These are phyloP conservation scores for Temnothorax ravouxi DNA, from an alignment of 2,888 invertebrate species.

Conservation along the genomic window DNA sequence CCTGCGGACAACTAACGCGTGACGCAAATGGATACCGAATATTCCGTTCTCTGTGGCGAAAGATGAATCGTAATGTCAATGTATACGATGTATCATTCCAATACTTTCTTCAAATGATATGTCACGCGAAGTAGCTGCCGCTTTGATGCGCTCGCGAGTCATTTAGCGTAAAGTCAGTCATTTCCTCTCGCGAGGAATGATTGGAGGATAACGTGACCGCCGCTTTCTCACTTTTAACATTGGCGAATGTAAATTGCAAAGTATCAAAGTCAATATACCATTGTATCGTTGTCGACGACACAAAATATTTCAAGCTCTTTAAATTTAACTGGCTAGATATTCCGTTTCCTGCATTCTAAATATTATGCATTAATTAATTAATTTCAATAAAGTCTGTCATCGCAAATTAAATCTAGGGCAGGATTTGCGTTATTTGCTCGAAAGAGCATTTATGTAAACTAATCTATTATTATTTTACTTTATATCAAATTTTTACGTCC, in stretches of 20 bases:
- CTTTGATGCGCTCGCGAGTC: background rate
- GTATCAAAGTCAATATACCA: background rate
- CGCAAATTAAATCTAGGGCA: background rate
- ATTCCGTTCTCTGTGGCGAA: no score
- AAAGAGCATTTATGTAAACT: conserved; percentile 6
- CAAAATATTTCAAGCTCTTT: background rate
- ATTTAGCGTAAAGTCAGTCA: background rate
- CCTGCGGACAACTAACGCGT: background rate
- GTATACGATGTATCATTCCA: no score
- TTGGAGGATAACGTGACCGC: background rate
- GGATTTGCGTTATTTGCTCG: background rate
- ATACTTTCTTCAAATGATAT: background rate
- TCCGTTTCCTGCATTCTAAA: background rate
- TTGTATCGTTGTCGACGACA: background rate
- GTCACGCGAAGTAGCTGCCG: background rate
- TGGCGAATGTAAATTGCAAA: background rate
- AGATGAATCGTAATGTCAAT: background rate
- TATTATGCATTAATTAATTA: background rate
- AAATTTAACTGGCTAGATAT: background rate
- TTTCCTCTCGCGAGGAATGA: background rate
- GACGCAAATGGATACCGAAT: background rate
- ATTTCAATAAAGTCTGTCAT: background rate
- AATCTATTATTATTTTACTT: background rate
- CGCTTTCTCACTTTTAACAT: background rate
- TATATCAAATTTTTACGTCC: background rate